phyloP scores from a whole-genome alignment of 1,140 invertebrate genomes.

The Drosophila erecta region DNA sequence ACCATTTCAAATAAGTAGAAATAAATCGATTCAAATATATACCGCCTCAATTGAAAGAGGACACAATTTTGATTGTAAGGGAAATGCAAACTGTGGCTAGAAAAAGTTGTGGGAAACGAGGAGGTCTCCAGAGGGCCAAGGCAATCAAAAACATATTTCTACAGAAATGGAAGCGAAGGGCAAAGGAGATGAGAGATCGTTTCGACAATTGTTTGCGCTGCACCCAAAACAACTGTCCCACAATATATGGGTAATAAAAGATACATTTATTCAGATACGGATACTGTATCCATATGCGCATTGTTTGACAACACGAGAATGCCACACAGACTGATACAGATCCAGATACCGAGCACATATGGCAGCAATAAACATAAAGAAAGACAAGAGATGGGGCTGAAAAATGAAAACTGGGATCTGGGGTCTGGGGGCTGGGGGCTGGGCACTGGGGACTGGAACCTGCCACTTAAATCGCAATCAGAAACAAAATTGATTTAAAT shows the following conservation, averaged over 20 bases:
- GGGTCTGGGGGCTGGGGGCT: background rate
- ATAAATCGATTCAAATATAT: background rate
- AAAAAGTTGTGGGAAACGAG: conserved; percentile 16
- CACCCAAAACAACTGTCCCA: conserved; percentile 51
- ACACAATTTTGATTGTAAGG: conserved; percentile 26
- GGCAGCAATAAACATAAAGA: conserved; percentile 64
- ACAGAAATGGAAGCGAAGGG: background rate
- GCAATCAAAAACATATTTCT: conserved; percentile 23
- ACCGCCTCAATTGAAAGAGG: conserved; percentile 6
- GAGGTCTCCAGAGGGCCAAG: conserved; percentile 6
- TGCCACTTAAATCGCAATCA: conserved; percentile 78
- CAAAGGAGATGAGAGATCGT: conserved; percentile 9
- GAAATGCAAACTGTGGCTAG: conserved; percentile 25
- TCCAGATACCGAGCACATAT: conserved; percentile 45
- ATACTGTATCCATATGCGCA: conserved; percentile 49
- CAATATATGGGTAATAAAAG: conserved; percentile 61
- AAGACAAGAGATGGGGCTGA: conserved; percentile 27
- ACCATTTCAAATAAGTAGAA: conserved; percentile 12
- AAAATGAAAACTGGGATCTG: conserved; percentile 29
- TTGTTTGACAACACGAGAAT: conserved; percentile 47
- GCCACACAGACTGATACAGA: conserved; percentile 28
- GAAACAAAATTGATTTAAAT: conserved; percentile 76
- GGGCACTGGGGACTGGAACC: conserved; percentile 21
- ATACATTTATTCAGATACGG: conserved; percentile 52
- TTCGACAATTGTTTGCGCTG: conserved; percentile 46